Percentiles rank a stretch among this genome's conserved stretches.
Evolutionary conservation across 2,888 invertebrate genomes (phyloP).

Genomic region (Linyphia triangularis): DNA sequence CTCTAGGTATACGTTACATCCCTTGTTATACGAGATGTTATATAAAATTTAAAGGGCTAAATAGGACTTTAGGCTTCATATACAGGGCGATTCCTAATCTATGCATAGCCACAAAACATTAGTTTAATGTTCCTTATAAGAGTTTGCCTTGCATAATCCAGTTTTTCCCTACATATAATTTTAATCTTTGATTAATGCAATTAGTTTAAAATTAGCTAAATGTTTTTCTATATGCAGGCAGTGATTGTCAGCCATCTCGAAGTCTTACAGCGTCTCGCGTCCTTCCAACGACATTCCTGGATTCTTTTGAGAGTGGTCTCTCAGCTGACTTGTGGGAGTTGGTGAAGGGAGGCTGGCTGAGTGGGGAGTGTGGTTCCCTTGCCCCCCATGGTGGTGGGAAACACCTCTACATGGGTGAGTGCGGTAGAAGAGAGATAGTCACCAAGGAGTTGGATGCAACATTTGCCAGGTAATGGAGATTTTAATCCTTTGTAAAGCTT

Average conservation of each 20-base stretch:
- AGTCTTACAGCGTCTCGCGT: conserved; percentile 11
- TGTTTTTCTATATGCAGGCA: too few species aligned
- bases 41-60: too few species aligned
- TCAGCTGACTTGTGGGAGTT: conserved; percentile 78
- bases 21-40: too few species aligned
- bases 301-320: conserved; percentile 79
- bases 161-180: neutral
- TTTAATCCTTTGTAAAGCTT: neutral
- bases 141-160: neutral
- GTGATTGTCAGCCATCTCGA: conserved; percentile 61
- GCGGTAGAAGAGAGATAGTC: conserved; percentile 79
- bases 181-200: neutral
- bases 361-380: conserved; percentile 80
- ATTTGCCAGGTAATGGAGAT: conserved; percentile 78
- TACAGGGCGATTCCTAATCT: too few species aligned
- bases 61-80: too few species aligned
- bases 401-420: conserved; percentile 80
- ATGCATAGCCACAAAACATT: too few species aligned
- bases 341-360: conserved; percentile 80
- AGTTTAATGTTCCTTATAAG: neutral
- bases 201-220: too few species aligned
- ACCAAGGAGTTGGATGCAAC: conserved; percentile 80
- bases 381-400: conserved; percentile 80
- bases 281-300: conserved; percentile 77
- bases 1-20: too few species aligned